Base-by-base conservation (phyloP, 2,113 vertebrate species). In the Pluvianellus socialis region DNA sequence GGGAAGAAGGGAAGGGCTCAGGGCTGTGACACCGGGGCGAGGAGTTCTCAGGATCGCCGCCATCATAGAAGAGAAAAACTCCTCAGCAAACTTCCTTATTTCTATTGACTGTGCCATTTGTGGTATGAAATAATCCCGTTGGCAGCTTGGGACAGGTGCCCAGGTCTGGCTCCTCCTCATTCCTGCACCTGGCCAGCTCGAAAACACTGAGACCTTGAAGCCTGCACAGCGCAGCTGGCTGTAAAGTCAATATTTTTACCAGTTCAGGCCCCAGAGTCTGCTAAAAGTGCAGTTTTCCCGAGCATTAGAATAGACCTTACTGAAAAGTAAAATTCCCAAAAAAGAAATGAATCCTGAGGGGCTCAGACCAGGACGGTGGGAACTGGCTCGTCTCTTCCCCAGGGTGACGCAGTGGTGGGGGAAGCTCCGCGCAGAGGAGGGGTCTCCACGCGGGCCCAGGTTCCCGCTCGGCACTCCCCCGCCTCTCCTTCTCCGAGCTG, bases 381-480 rank as follows among this genome's bases (percentile, higher is more conserved):
- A 14, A 22, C 12, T 23, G 3, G 0, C 17, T 45, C 3, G 1
- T 18, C 9, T 26, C 5, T 72, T 72, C 4, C 13, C 30, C 2
- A 1, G 18, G 2, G 4, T 9, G 38, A n/a, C 3, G 23, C 6
- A 38, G 38, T 5, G 30, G 23, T 12, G 28, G 0, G 17, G 47
- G 42, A 7, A 13, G 28, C 47, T 59, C 27, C 4, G 3, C 2
- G 4, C 27, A 16, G 23, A 15, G 33, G 16, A 17, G 9, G 65
- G n/a, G 56, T 40, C 44, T 21, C 74, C 6, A 0, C 20, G 9
- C 33, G 8, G 26, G 30, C 42, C 9, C n/a, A 1, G 14, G 22
- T 49, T 21, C 49, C 21, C 21, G 22, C 19, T 19, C 45, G 9
- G 45, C 45, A 20, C 49, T 49, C 49, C 21, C 49, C 6, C 44